Conservation (phyloP, 2,888 invertebrate genomes). For the Romanomermis culicivorax region DNA sequence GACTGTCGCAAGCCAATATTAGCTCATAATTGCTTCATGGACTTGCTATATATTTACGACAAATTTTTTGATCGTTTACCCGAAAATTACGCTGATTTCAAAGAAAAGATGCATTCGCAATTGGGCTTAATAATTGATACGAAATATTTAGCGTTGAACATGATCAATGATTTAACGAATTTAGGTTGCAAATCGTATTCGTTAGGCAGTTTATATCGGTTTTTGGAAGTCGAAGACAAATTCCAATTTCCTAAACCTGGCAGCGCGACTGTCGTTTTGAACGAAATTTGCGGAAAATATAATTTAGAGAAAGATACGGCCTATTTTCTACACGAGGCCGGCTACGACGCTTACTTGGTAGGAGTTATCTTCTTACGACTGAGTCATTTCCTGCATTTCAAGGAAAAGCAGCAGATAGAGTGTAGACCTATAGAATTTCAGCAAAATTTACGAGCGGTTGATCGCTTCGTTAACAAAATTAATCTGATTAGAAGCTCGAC, state of each 20-base stretch:
- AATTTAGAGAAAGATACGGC: too few relatives aligned
- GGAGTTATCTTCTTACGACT: background rate
- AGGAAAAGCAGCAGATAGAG: background rate
- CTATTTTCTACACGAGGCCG: background rate
- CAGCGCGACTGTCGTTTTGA: too few relatives aligned
- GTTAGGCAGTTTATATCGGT: background rate
- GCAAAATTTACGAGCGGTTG: background rate
- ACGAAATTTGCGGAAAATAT: too few relatives aligned
- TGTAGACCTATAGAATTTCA: background rate
- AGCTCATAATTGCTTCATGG: constrained; percentile 4
- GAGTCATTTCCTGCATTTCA: background rate
- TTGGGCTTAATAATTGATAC: background rate
- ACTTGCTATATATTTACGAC: constrained; percentile 4
- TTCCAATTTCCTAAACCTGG: too few relatives aligned
- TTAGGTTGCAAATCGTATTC: constrained; percentile 1
- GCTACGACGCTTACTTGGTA: constrained; percentile 1
- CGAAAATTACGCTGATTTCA: background rate
- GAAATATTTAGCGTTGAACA: background rate
- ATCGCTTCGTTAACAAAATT: background rate
- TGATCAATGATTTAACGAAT: background rate
- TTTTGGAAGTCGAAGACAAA: background rate
- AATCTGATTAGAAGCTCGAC: background rate
- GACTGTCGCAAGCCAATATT: background rate
- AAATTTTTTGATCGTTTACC: background rate
- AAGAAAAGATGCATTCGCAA: background rate